Base-by-base conservation (phyloP, 1,140 invertebrate species). In the Mylabris phalerata region DNA sequence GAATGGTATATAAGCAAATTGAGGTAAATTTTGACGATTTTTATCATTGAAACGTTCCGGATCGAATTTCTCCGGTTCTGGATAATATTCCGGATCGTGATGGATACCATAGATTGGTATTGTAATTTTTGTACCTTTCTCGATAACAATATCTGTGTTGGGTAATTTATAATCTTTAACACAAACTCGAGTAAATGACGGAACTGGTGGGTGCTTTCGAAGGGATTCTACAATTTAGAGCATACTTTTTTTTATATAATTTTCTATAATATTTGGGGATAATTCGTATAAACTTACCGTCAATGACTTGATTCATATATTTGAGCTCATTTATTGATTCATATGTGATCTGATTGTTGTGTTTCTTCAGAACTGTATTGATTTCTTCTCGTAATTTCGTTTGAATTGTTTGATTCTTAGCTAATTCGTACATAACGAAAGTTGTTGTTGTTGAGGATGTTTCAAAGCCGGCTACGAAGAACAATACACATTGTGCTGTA, bases 11-110 rank as follows among this genome's bases (percentile, higher is more conserved):
- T 75, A 82, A 0, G 69, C 71, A 51, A 64, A 73, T 2, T 64
- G 66, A 1, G 69, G 56, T 39, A 73, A 65, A 46, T 72, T 59
- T 24, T 65, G 57, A 19, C 68, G 67, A 26, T 75, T 70, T 50
- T 73, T 67, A 9, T 77, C 73, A 4, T 74, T 60, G 67, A 86
- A 87, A 55, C 82, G 71, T 42, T 85, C 81, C 0, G 85, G 84
- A 70, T 84, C 75, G 65, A 83, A 87, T 7, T 65, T 67, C 39
- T 81, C 76, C 4, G 84, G 82, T 52, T 85, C 73, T 10, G 81
- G 76, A 65, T 76, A 86, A 55, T 74, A 72, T 25, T 77, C 58
- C 7, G 74, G 67, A 63, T 84, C 77, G 25, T 49, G 55, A 54
- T 75, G 73, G 25, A 75, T 61, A 0, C 62, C 67, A 39, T 64